These are phyloP conservation scores for Thinocorus orbignyianus DNA, from an alignment of 2,113 vertebrate species.

Conservation along the genomic window DNA sequence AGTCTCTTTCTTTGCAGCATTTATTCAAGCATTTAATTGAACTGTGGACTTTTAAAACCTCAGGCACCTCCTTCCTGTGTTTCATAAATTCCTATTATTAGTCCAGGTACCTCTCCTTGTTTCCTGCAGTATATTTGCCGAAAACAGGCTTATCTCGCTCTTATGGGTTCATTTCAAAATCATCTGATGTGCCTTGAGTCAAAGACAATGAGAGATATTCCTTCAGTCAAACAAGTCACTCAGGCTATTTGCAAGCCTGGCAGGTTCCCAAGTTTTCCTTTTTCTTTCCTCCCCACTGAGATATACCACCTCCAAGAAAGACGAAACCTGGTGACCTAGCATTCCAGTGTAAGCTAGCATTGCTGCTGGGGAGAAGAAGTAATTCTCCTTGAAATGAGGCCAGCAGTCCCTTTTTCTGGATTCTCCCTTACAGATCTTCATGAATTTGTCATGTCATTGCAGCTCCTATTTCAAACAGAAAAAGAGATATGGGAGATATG, in stretches of 20 bases:
- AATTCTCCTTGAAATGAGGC: background rate
- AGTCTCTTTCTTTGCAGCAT: background rate
- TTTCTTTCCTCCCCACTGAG: background rate
- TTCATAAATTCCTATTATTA: background rate
- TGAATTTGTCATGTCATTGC: background rate
- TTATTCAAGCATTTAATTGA: conserved; percentile 15
- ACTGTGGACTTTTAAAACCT: background rate
- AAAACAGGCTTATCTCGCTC: background rate
- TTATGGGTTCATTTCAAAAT: background rate
- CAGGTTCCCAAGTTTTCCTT: background rate
- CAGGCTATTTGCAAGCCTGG: background rate
- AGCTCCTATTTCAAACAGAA: background rate
- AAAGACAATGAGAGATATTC: background rate
- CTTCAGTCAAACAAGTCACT: background rate
- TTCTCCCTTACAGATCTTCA: background rate
- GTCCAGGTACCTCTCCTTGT: background rate
- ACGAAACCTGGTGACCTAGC: background rate
- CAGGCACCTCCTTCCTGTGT: background rate
- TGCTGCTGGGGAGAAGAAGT: background rate
- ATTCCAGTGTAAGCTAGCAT: background rate
- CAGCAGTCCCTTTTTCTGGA: background rate
- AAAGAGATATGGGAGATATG: background rate
- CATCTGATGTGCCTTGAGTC: background rate
- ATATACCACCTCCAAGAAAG: background rate
- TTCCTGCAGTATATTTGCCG: conserved; percentile 7